Evolutionary conservation across 2,888 invertebrate genomes (phyloP).

Genomic region (Eremobia ochroleuca): DNA sequence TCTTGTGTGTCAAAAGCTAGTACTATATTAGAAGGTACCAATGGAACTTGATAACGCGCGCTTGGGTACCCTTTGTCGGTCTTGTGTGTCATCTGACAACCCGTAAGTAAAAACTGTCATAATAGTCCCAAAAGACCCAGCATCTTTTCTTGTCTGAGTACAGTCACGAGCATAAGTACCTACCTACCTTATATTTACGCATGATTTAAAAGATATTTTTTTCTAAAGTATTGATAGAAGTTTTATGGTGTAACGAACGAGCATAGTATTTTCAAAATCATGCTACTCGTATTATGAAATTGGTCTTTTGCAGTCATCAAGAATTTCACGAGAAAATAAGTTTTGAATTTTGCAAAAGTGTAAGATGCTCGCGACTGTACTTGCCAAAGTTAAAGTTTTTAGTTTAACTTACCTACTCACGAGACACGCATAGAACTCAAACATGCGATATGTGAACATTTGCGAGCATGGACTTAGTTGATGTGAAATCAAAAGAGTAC

Average conservation of each 20-base stretch:
- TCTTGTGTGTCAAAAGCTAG: too few species aligned
- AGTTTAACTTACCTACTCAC: neutral
- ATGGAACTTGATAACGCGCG: neutral
- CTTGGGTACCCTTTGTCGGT: neutral
- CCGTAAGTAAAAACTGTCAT: neutral
- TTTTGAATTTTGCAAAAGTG: neutral
- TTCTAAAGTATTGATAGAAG: neutral
- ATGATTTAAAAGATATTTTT: neutral
- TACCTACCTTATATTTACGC: neutral
- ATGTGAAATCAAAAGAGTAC: slow-evolving; percentile 14
- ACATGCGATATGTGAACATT: neutral
- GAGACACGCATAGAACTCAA: too few species aligned
- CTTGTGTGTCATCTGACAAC: neutral
- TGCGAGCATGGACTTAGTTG: neutral
- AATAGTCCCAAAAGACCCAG: neutral
- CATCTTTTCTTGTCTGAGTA: neutral
- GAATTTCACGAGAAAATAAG: neutral
- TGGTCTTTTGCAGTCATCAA: too few species aligned
- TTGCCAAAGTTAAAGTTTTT: neutral
- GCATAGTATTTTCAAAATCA: neutral
- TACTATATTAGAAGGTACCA: neutral
- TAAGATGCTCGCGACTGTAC: neutral
- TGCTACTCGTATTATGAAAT: neutral
- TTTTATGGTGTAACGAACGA: neutral
- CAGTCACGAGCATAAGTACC: neutral